Conservation (phyloP, 2,888 invertebrate species). For the Platypus cylindrus region DNA sequence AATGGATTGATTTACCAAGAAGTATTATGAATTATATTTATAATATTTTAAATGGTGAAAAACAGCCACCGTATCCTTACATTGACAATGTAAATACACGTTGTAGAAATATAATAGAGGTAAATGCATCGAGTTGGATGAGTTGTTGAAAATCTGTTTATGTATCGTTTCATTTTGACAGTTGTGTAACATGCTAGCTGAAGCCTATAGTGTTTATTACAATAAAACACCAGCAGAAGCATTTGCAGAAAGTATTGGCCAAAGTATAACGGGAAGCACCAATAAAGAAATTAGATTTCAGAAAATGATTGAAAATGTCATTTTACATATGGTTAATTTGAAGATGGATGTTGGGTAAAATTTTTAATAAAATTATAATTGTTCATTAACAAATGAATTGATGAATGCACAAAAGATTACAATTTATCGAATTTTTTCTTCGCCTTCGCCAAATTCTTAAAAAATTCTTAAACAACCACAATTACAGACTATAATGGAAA, state of each 20-base stretch:
- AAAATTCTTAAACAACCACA: too few relatives aligned
- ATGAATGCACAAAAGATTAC: too few relatives aligned
- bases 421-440: too few relatives aligned
- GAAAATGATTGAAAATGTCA: slow-evolving; percentile 34
- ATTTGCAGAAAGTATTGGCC: slow-evolving; percentile 21
- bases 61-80: slow-evolving; percentile 52
- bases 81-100: slow-evolving; percentile 59
- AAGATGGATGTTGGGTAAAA: slow-evolving; percentile 28
- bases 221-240: slow-evolving; percentile 15
- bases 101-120: slow-evolving; percentile 62
- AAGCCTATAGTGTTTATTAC: slow-evolving; percentile 13
- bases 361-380: slow-evolving; percentile 1
- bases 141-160: too few relatives aligned
- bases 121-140: too few relatives aligned
- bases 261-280: slow-evolving; percentile 9
- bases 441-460: too few relatives aligned
- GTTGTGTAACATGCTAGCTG: slow-evolving; percentile 23
- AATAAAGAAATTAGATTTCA: slow-evolving; percentile 6
- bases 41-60: slow-evolving; percentile 45
- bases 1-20: slow-evolving; percentile 52
- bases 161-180: too few relatives aligned
- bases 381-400: too few relatives aligned
- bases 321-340: slow-evolving; percentile 38
- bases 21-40: slow-evolving; percentile 60
- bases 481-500: too few relatives aligned